These are phyloP conservation scores for Coreius guichenoti DNA, from an alignment of 2,797 vertebrate genomes.

Conservation along the genomic window DNA sequence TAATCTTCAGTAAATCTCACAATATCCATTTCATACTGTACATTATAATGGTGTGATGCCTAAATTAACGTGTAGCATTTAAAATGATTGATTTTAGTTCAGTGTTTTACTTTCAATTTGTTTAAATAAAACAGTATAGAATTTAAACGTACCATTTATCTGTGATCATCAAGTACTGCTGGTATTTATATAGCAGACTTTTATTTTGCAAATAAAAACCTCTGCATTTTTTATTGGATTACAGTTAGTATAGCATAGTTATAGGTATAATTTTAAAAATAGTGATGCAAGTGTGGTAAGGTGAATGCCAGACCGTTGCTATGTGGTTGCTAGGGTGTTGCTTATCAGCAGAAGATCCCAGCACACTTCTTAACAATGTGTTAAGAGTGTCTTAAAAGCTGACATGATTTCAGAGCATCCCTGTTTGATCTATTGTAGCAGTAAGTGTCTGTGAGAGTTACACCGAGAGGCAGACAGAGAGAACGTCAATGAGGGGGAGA, in stretches of 20 bases:
- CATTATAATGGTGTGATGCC: background rate
- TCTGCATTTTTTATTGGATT: background rate
- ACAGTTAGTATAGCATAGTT: background rate
- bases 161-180: background rate
- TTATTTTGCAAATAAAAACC: background rate
- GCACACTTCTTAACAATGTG: constrained; percentile 32
- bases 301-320: background rate
- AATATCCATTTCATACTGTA: too few relatives aligned
- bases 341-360: background rate
- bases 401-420: background rate
- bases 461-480: constrained; percentile 5
- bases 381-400: constrained; percentile 25
- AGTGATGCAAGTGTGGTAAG: background rate
- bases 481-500: background rate
- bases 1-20: background rate
- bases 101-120: background rate
- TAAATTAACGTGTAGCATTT: background rate
- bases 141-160: background rate
- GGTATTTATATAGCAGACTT: background rate
- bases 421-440: constrained; percentile 43
- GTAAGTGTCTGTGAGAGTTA: constrained; percentile 4
- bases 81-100: background rate
- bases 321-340: background rate
- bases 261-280: background rate
- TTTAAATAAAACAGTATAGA: background rate